Evolutionary conservation across 2,113 vertebrate species (phyloP).

Genomic region (Rana temporaria): DNA sequence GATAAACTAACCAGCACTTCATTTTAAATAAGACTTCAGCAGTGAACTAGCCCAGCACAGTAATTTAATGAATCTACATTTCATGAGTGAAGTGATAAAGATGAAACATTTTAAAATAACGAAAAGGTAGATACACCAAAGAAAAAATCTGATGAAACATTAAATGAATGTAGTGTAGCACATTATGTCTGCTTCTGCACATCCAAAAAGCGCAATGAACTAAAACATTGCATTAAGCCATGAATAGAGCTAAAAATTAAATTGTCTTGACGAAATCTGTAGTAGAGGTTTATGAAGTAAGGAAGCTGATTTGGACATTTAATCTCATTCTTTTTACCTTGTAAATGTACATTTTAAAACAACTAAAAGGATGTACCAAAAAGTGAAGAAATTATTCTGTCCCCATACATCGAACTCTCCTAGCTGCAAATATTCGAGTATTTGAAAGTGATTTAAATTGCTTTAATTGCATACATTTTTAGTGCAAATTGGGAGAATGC

Average conservation of each 20-base stretch:
- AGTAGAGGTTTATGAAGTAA: constrained; percentile 78
- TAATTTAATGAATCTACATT: constrained; percentile 79
- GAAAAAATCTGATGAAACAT: constrained; percentile 76
- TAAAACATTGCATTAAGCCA: constrained; percentile 84
- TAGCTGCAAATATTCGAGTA: constrained; percentile 12
- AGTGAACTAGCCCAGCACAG: constrained; percentile 64
- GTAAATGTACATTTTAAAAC: constrained; percentile 66
- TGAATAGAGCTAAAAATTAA: constrained; percentile 84
- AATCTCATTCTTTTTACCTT: constrained; percentile 72
- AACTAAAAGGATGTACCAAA: constrained; percentile 46
- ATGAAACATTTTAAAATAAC: constrained; percentile 82
- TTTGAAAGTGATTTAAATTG: constrained; percentile 42
- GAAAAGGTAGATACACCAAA: constrained; percentile 80
- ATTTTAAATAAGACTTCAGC: constrained; percentile 63
- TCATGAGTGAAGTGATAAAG: constrained; percentile 77
- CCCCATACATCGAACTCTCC: constrained; percentile 12
- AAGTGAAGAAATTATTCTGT: constrained; percentile 50
- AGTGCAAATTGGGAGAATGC: constrained; percentile 16
- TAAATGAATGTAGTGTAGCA: constrained; percentile 82
- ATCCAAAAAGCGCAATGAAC: constrained; percentile 82
- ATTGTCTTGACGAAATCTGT: constrained; percentile 77
- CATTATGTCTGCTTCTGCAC: constrained; percentile 84
- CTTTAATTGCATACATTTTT: constrained; percentile 49
- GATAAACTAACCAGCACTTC: constrained; percentile 61
- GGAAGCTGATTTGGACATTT: constrained; percentile 77